Percentiles rank a stretch among this genome's conserved stretches.
Evolutionary conservation across 2,797 vertebrate species (phyloP).

Genomic region (Poecilia picta): DNA sequence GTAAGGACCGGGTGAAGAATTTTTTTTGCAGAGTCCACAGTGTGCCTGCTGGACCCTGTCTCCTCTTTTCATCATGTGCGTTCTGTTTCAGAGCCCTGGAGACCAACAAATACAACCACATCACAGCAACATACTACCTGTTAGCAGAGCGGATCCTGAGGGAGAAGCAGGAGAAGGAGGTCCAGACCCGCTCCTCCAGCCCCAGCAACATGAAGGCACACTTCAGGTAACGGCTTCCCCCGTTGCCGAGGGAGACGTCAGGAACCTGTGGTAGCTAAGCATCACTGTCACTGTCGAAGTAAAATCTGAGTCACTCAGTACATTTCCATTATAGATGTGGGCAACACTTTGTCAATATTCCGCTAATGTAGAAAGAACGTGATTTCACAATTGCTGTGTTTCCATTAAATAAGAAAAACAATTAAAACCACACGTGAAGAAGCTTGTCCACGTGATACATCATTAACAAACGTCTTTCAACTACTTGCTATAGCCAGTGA

Average conservation of each 20-base stretch:
- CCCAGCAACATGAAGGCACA: slow-evolving; percentile 98
- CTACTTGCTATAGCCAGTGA: too few species aligned
- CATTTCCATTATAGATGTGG: too few species aligned
- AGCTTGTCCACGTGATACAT: too few species aligned
- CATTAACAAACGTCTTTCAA: too few species aligned
- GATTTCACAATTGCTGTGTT: too few species aligned
- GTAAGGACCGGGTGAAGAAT: too few species aligned
- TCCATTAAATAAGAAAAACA: too few species aligned
- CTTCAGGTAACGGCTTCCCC: slow-evolving; percentile 85
- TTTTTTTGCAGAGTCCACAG: too few species aligned
- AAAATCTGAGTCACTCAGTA: slow-evolving; percentile 20
- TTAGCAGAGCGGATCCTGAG: slow-evolving; percentile 95
- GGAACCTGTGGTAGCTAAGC: slow-evolving; percentile 8
- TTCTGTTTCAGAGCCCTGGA: slow-evolving; percentile 88
- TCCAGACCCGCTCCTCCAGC: slow-evolving; percentile 93
- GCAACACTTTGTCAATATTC: too few species aligned
- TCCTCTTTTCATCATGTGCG: not conserved
- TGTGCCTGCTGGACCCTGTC: too few species aligned
- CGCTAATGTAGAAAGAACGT: too few species aligned
- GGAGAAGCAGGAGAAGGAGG: slow-evolving; percentile 97
- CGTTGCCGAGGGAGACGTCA: not conserved
- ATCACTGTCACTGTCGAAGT: slow-evolving; percentile 26
- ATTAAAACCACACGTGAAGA: too few species aligned
- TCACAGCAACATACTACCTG: slow-evolving; percentile 98
- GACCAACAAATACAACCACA: slow-evolving; percentile 99